Evolutionary conservation across 2,797 vertebrate genomes (phyloP), one percentile per base, ranked within the genome.

Genomic region (Anguilla pacifica): DNA sequence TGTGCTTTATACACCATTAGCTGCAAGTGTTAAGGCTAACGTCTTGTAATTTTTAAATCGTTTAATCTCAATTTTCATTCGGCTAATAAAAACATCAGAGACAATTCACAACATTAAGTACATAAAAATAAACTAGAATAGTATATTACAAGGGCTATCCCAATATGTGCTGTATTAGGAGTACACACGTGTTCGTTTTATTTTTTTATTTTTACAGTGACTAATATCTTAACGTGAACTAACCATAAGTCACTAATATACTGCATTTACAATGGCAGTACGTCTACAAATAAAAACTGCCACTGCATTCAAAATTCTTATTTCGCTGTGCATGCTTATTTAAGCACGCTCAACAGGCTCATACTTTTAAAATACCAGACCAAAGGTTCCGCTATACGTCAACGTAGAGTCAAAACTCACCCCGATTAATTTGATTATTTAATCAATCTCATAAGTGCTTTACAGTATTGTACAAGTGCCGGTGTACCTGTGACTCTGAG

Each of bases 1-100:
- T 89, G 89, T 89, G 88, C 86, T 90, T 88, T 84, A 49, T 43
- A 89, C 88, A 87, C 84, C 39, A 17, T 55, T 22, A 85, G 59
- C 84, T 61, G 84, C 74, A 70, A 83, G 67, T 57, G 74, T 79
- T 87, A 85, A 72, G 86, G 87, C 83, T 74, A 86, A 59, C 13
- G 51, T 19, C 6, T 70, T 83, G n/a, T 67, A 59, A 39, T 53
- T 28, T 84, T 28, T 59, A 43, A 86, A 7, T 74, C 19, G n/a
- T 67, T 19, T 3, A 35, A 39, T 72, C 17, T 55, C 25, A 31
- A 53, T 74, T 85, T 51, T 74, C 70, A 61, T 81, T 17, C 49
- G 13, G 35, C 15, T 61, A 74, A 81, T 85, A 88, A 15, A 88
- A 79, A 64, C 28, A 77, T 35, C n/a, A n/a, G 35, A 88, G 35